A percentile compares a stretch with the other conserved stretches of the same genome.
phyloP scores from a whole-genome alignment of 2,113 vertebrate species.

The Engystomops pustulosus region DNA sequence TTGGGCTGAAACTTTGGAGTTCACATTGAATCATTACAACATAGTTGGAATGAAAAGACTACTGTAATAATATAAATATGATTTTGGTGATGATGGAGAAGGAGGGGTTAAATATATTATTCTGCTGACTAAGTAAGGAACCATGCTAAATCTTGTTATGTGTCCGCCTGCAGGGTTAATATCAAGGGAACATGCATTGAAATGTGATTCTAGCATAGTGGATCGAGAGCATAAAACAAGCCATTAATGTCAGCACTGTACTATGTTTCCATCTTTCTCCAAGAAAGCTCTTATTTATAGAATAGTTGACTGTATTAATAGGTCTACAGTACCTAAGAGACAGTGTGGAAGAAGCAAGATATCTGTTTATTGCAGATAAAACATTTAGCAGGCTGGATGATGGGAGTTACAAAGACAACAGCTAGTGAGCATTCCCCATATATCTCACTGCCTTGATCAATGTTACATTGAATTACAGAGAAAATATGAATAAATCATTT shows the following conservation, averaged over 20 bases:
- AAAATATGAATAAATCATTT: conserved; percentile 44
- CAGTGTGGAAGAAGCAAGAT: conserved; percentile 18
- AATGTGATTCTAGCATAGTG: conserved; percentile 34
- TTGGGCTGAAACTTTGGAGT: conserved; percentile 38
- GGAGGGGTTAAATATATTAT: neutral
- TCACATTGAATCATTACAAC: neutral
- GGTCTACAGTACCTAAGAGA: conserved; percentile 46
- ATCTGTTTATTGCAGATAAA: conserved; percentile 39
- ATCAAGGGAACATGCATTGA: conserved; percentile 22
- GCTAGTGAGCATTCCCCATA: conserved; percentile 29
- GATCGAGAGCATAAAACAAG: conserved; percentile 54
- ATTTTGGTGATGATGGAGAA: neutral
- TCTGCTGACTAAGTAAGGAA: conserved; percentile 15
- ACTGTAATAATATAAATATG: neutral
- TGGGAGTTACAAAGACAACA: conserved; percentile 44
- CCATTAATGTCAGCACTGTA: conserved; percentile 51
- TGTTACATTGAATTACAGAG: conserved; percentile 23
- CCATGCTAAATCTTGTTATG: neutral
- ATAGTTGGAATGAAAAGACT: neutral
- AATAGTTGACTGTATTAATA: conserved; percentile 54
- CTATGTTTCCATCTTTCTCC: conserved; percentile 34
- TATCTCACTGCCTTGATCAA: conserved; percentile 39
- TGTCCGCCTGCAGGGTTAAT: conserved; percentile 26
- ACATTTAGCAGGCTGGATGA: conserved; percentile 42
- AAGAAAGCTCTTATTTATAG: conserved; percentile 51